Conservation (phyloP, 2,888 invertebrate species). For the Esperia sulphurella region DNA sequence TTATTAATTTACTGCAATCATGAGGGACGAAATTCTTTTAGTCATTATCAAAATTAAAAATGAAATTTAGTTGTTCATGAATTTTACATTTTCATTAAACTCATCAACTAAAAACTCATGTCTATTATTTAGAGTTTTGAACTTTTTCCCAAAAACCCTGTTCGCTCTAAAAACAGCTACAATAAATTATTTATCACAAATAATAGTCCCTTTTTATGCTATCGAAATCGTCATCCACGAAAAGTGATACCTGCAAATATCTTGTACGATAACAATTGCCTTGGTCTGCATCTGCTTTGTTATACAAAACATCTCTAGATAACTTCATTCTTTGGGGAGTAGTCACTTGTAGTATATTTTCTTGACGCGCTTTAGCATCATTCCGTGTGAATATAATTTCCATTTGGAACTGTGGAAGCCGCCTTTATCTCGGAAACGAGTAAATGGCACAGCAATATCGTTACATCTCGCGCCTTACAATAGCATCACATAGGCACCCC, state of each 20-base stretch:
- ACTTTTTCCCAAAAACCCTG: slow-evolving; percentile 1
- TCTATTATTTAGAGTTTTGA: too few species aligned
- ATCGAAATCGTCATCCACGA: too few species aligned
- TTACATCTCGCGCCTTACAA: slow-evolving; percentile 53
- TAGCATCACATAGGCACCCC: slow-evolving; percentile 39
- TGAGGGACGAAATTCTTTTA: too few species aligned
- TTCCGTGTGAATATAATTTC: slow-evolving; percentile 25
- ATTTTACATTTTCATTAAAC: too few species aligned
- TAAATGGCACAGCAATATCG: slow-evolving; percentile 55
- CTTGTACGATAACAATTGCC: too few species aligned
- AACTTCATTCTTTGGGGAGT: slow-evolving; percentile 4
- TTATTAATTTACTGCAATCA: too few species aligned
- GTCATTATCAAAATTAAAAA: too few species aligned
- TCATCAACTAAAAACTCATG: too few species aligned
- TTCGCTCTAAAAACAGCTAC: slow-evolving; percentile 1
- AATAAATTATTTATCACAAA: slow-evolving; percentile 22
- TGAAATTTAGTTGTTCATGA: too few species aligned
- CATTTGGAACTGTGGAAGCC: slow-evolving; percentile 40
- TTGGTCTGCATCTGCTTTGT: neutral
- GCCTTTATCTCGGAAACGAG: slow-evolving; percentile 55
- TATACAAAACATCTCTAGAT: slow-evolving; percentile 8
- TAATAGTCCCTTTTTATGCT: slow-evolving; percentile 13
- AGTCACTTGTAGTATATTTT: slow-evolving; percentile 8
- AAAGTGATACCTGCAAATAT: too few species aligned
- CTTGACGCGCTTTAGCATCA: slow-evolving; percentile 18